A percentile compares a stretch with the other conserved stretches of the same genome.
These are phyloP conservation scores for Dryobates pubescens DNA, from an alignment of 2,797 vertebrate genomes.

Conservation along the genomic window DNA sequence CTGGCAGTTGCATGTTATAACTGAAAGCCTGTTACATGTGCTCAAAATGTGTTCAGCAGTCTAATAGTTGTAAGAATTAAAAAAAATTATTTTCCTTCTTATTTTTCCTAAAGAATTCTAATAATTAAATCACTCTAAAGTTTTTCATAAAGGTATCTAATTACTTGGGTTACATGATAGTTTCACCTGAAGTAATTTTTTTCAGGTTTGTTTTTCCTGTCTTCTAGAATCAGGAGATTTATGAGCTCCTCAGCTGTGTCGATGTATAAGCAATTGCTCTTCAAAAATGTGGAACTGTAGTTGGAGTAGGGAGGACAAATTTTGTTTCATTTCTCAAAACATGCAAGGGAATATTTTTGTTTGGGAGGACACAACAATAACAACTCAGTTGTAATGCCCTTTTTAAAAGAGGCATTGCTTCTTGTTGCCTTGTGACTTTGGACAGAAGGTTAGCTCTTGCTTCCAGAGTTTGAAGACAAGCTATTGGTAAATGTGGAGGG, in stretches of 20 bases:
- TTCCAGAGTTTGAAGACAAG: background rate
- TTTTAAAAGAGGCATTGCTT: background rate
- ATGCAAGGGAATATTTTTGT: background rate
- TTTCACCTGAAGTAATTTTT: background rate
- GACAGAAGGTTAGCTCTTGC: background rate
- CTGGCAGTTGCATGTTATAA: background rate
- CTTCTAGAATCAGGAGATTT: background rate
- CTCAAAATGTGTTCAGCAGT: background rate
- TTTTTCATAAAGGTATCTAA: background rate
- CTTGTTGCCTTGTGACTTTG: background rate
- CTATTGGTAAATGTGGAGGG: background rate
- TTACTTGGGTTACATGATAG: background rate
- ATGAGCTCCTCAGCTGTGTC: no score
- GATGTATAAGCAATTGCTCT: background rate
- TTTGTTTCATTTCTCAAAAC: background rate
- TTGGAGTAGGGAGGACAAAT: background rate
- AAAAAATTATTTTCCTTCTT: fast-evolving
- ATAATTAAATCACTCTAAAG: background rate
- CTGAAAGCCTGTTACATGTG: background rate
- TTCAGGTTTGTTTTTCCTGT: background rate
- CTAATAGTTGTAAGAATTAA: background rate
- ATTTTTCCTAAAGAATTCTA: background rate
- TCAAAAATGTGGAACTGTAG: background rate
- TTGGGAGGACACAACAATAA: fast-evolving
- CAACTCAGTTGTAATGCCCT: background rate